Evolutionary conservation across 2,797 vertebrate species (phyloP).

Genomic region (Meda fulgida): DNA sequence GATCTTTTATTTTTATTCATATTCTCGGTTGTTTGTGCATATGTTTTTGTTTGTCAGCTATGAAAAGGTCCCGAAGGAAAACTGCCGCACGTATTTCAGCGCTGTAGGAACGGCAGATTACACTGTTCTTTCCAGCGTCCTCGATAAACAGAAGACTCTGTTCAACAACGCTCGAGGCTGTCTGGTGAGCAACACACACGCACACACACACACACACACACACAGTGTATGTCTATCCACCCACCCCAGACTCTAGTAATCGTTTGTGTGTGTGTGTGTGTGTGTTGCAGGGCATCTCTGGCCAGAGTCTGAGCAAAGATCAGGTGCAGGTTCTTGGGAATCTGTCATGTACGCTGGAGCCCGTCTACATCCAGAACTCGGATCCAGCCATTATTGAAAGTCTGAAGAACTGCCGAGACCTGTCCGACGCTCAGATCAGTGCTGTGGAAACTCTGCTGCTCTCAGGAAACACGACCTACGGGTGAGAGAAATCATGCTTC

Average conservation of each 20-base stretch:
- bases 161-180: constrained; percentile 66
- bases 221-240: neutral
- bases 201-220: too few relatives aligned
- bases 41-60: constrained; percentile 59
- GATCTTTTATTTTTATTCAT: neutral
- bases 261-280: neutral
- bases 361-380: constrained; percentile 66
- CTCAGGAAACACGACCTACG: constrained; percentile 68
- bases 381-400: constrained; percentile 74
- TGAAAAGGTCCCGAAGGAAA: constrained; percentile 56
- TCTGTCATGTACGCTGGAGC: constrained; percentile 70
- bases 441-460: constrained; percentile 67
- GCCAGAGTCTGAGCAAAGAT: constrained; percentile 60
- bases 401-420: constrained; percentile 68
- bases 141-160: constrained; percentile 61
- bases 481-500: constrained; percentile 58
- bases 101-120: constrained; percentile 70
- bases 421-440: constrained; percentile 67
- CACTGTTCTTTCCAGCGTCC: constrained; percentile 63
- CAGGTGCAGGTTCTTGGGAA: constrained; percentile 70
- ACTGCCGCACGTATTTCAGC: constrained; percentile 70
- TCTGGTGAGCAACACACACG: constrained; percentile 66
- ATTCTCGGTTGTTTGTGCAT: neutral
- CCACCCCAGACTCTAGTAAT: neutral
- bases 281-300: constrained; percentile 66